Evolutionary conservation across 2,797 vertebrate genomes (phyloP).

Genomic region (Zenarchopterus dispar): DNA sequence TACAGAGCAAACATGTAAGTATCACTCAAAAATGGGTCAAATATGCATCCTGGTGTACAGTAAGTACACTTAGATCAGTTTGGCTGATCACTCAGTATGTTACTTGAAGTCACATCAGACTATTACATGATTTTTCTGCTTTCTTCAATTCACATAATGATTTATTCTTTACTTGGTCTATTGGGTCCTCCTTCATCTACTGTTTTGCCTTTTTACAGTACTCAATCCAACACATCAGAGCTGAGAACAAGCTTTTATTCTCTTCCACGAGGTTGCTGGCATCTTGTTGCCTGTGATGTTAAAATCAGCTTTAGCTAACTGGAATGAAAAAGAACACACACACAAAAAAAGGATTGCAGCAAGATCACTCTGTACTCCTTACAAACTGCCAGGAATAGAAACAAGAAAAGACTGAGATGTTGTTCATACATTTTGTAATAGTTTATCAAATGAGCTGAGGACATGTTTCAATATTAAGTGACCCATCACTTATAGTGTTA

Average conservation of each 20-base stretch:
- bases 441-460: background rate
- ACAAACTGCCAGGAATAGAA: background rate
- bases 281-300: constrained; percentile 22
- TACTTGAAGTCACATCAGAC: constrained; percentile 3
- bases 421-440: constrained; percentile 8
- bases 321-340: background rate
- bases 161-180: constrained; percentile 6
- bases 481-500: constrained; percentile 18
- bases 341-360: background rate
- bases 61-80: constrained; percentile 10
- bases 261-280: constrained; percentile 21
- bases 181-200: constrained; percentile 11
- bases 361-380: background rate
- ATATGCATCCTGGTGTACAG: constrained; percentile 19
- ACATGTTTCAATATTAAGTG: background rate
- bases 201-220: constrained; percentile 3
- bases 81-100: constrained; percentile 8
- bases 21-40: constrained; percentile 42
- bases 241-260: constrained; percentile 10
- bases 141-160: background rate
- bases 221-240: constrained; percentile 21
- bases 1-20: constrained; percentile 31
- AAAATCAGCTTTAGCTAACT: constrained; percentile 6
- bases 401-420: too few species aligned
- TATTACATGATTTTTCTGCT: constrained; percentile 1